These are phyloP conservation scores for Folsomia manolachei DNA, from an alignment of 2,888 invertebrate species.

Conservation along the genomic window DNA sequence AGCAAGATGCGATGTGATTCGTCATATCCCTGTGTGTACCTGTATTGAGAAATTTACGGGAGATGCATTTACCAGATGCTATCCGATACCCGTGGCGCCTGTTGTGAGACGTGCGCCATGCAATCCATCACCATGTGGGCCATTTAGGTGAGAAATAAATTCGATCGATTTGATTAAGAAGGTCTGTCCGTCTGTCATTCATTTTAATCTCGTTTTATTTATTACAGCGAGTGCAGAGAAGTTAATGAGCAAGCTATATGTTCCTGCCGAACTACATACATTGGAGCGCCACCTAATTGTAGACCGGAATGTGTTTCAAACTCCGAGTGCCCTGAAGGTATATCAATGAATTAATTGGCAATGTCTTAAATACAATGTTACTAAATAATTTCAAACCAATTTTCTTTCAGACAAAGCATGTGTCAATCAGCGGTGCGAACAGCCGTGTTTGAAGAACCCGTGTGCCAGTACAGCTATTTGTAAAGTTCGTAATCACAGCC, in stretches of 20 bases:
- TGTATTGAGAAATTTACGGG: conserved; percentile 75
- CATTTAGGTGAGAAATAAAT: conserved; percentile 57
- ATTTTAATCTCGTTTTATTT: too few relatives aligned
- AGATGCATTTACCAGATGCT: conserved; percentile 79
- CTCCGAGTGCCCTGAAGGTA: conserved; percentile 66
- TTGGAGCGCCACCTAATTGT: conserved; percentile 59
- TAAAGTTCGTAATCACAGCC: conserved; percentile 55
- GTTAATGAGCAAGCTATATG: conserved; percentile 65
- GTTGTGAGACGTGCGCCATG: conserved; percentile 54
- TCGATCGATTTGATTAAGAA: too few relatives aligned
- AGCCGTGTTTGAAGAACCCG: conserved; percentile 59
- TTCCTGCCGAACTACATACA: conserved; percentile 60
- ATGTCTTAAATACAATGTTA: too few relatives aligned
- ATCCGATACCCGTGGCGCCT: conserved; percentile 54
- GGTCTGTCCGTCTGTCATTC: too few relatives aligned
- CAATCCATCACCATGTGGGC: conserved; percentile 58
- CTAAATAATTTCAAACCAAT: conserved; percentile 8
- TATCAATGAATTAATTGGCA: too few relatives aligned
- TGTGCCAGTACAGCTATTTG: conserved; percentile 68
- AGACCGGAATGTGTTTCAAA: conserved; percentile 69
- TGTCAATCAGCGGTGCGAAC: conserved; percentile 62
- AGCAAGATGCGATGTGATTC: conserved; percentile 67
- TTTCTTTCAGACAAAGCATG: conserved; percentile 75
- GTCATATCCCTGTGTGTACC: conserved; percentile 73
- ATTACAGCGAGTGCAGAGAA: conserved; percentile 52